Percentiles rank a stretch among this genome's conserved stretches.
These are phyloP conservation scores for Yponomeuta malinellus DNA, from an alignment of 2,888 invertebrate species.

Conservation along the genomic window DNA sequence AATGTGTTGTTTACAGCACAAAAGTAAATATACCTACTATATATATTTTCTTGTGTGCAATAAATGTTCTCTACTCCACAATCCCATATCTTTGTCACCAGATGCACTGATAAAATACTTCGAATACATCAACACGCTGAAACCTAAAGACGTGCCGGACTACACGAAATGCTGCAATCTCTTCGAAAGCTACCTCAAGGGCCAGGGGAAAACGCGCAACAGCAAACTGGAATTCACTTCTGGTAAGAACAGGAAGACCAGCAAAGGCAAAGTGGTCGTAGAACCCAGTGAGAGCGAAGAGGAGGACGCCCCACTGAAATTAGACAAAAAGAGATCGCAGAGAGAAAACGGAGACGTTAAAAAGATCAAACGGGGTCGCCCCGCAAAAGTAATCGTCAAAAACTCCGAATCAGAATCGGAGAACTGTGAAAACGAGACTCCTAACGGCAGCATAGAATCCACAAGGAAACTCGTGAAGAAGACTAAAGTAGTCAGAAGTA, in stretches of 20 bases:
- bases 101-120: conserved; percentile 79
- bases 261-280: neutral
- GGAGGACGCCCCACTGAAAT: conserved; percentile 19
- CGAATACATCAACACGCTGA: conserved; percentile 79
- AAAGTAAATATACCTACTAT: too few relatives aligned
- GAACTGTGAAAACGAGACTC: conserved; percentile 43
- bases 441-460: conserved; percentile 26
- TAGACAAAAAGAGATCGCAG: conserved; percentile 12
- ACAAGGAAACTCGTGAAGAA: conserved; percentile 14
- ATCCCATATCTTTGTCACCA: conserved; percentile 31
- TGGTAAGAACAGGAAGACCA: conserved; percentile 33
- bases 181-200: conserved; percentile 79
- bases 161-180: conserved; percentile 82
- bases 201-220: conserved; percentile 70
- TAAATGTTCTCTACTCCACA: neutral
- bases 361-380: conserved; percentile 18
- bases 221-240: conserved; percentile 77
- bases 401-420: conserved; percentile 26
- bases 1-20: too few relatives aligned
- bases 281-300: conserved; percentile 18
- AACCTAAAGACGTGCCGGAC: conserved; percentile 83
- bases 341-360: conserved; percentile 23
- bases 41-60: neutral
- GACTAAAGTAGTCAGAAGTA: conserved; percentile 15
- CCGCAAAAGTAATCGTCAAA: neutral